phyloP scores from a whole-genome alignment of 2,797 vertebrate genomes.

The Tachyglossus aculeatus region DNA sequence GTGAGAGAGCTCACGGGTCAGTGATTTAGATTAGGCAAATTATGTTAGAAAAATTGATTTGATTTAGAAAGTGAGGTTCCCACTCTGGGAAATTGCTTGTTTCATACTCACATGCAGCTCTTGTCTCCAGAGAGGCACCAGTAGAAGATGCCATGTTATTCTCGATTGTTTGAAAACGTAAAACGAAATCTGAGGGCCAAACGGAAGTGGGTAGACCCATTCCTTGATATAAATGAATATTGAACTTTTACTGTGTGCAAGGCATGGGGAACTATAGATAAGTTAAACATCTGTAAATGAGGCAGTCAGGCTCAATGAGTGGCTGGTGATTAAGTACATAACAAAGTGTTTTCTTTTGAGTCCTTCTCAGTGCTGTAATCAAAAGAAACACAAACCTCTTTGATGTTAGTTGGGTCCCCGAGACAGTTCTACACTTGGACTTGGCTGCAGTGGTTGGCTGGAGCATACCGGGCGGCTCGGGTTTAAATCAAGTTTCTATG shows the following conservation, averaged over 20 bases:
- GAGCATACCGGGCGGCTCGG: constrained; percentile 7
- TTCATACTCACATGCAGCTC: constrained; percentile 17
- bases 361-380: background rate
- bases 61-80: constrained; percentile 56
- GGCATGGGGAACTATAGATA: rapidly evolving
- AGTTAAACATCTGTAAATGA: background rate
- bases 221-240: constrained; percentile 30
- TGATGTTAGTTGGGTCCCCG: background rate
- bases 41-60: constrained; percentile 60
- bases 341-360: background rate
- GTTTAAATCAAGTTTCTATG: too few species aligned
- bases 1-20: constrained; percentile 49
- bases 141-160: constrained; percentile 45
- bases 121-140: constrained; percentile 29
- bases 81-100: constrained; percentile 46
- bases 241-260: constrained; percentile 18
- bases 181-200: background rate
- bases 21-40: constrained; percentile 55
- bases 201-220: background rate
- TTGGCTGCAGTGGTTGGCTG: rapidly evolving
- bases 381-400: background rate
- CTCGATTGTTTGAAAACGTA: constrained; percentile 30
- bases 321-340: rapidly evolving
- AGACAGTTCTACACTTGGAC: rapidly evolving
- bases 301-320: background rate